These are phyloP conservation scores for Meloidogyne floridensis DNA, from an alignment of 1,140 invertebrate species.

Conservation along the genomic window DNA sequence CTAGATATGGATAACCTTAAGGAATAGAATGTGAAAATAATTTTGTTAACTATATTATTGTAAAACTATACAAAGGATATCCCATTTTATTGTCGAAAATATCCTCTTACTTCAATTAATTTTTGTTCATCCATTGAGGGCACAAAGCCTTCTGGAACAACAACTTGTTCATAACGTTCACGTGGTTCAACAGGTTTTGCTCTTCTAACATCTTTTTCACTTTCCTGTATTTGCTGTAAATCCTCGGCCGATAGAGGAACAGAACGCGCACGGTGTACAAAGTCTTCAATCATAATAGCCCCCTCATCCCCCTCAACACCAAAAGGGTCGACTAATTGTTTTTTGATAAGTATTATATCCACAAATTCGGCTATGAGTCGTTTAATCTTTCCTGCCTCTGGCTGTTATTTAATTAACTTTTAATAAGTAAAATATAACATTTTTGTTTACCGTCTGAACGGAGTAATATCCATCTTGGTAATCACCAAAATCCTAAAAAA, in stretches of 20 bases:
- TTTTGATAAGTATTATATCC: conserved; percentile 86
- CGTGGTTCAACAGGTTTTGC: neutral
- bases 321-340: conserved; percentile 90
- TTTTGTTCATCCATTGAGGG: neutral
- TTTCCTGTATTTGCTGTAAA: neutral
- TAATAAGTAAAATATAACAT: neutral
- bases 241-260: conserved; percentile 24
- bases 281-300: conserved; percentile 93
- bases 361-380: conserved; percentile 96
- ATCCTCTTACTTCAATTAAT: neutral
- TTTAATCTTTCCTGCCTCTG: conserved; percentile 94
- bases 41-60: too few relatives aligned
- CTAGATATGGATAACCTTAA: too few relatives aligned
- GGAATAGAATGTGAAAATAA: too few relatives aligned
- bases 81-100: too few relatives aligned
- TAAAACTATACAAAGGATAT: too few relatives aligned
- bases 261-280: conserved; percentile 19
- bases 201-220: neutral
- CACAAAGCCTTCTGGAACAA: neutral
- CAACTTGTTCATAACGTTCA: neutral
- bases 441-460: conserved; percentile 77
- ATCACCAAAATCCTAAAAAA: conserved; percentile 84
- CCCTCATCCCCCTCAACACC: conserved; percentile 96
- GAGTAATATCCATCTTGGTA: conserved; percentile 98
- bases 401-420: conserved; percentile 59